These are phyloP conservation scores for Vulpes vulpes DNA, from an alignment of 2,113 vertebrate species.

Conservation along the genomic window DNA sequence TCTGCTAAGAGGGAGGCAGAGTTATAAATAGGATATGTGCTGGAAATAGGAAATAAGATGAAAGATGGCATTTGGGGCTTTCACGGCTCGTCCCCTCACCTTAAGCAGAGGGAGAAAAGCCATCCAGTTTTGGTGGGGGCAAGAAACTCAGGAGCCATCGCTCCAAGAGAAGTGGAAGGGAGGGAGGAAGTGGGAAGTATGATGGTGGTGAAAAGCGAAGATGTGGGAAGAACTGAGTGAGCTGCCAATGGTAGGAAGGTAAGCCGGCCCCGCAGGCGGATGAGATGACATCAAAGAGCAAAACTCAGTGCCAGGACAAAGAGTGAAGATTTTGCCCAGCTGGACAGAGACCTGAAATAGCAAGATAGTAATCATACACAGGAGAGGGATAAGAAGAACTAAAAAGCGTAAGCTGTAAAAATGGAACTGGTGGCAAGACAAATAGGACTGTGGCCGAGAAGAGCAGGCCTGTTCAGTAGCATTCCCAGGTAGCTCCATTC, in stretches of 20 bases:
- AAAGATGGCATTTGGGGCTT: slow-evolving; percentile 80
- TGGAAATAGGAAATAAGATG: slow-evolving; percentile 83
- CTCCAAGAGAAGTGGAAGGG: slow-evolving; percentile 76
- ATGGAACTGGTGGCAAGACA: slow-evolving; percentile 50
- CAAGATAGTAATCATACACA: slow-evolving; percentile 47
- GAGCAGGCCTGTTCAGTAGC: slow-evolving; percentile 11
- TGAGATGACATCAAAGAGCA: slow-evolving; percentile 65
- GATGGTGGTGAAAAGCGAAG: slow-evolving; percentile 42
- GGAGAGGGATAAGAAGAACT: slow-evolving; percentile 66
- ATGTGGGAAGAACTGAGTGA: slow-evolving; percentile 40
- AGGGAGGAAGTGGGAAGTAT: slow-evolving; percentile 68
- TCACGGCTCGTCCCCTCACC: slow-evolving; percentile 48
- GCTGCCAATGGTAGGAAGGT: slow-evolving; percentile 57
- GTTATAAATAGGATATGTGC: slow-evolving; percentile 78
- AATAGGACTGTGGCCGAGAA: slow-evolving; percentile 65
- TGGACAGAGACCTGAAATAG: slow-evolving; percentile 73
- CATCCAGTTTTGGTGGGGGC: slow-evolving; percentile 66
- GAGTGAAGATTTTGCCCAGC: slow-evolving; percentile 68
- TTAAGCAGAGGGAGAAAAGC: slow-evolving; percentile 60
- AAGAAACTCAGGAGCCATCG: slow-evolving; percentile 64
- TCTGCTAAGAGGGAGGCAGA: slow-evolving; percentile 74
- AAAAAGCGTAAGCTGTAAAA: slow-evolving; percentile 59
- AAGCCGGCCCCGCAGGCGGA: slow-evolving; percentile 56
- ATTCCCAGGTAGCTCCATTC: not conserved
- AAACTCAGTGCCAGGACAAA: slow-evolving; percentile 58